Evolutionary conservation across 2,797 vertebrate species (phyloP), one percentile per base, ranked within the genome.

Genomic region (Labeo calbasu): DNA sequence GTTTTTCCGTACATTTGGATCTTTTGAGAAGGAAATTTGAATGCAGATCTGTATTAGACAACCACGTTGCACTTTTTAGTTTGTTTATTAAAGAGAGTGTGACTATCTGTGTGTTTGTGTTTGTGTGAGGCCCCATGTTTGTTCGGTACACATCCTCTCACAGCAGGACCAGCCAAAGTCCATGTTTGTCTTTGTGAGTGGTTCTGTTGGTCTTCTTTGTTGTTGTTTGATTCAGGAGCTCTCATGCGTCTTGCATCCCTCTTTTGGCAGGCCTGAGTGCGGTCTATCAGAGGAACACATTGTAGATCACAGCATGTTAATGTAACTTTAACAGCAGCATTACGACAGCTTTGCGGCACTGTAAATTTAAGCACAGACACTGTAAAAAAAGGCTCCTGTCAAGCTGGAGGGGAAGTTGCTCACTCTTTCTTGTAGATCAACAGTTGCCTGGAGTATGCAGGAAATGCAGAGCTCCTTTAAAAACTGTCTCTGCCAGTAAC

Each of bases 61-160:
- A 28, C 17, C 19, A 17, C 8, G 6, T 40, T 71, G 69, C 69
- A 23, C 48, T 19, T 50, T 84, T 72, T 84, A 69, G 66, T 82
- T 40, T 59, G 9, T 84, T 65, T 82, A 19, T 73, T 84, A 85
- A 48, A 70, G 6, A 50, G 59, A 66, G 48, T 83, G 9, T 53
- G 13, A 25, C 19, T 53, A 13, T 69, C 46, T 71, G 40, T 53
- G 3, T 40, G 79, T 80, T 65, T 78, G 32, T 81, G 25, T 86
- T 32, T 4, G 23, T 80, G 53, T 69, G 43, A 43, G n/a, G 72
- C 83, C 86, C 59, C 23, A 7, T 84, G 76, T 87, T 89, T 82
- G 76, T 86, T 87, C 12, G 61, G 70, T 72, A 78, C 79, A 70
- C 80, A 86, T 7, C n/a, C 61, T 32, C 28, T 57, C 66, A 77